Conservation (phyloP, 2,113 vertebrate genomes). For the Speoplatyrhinus poulsoni region DNA sequence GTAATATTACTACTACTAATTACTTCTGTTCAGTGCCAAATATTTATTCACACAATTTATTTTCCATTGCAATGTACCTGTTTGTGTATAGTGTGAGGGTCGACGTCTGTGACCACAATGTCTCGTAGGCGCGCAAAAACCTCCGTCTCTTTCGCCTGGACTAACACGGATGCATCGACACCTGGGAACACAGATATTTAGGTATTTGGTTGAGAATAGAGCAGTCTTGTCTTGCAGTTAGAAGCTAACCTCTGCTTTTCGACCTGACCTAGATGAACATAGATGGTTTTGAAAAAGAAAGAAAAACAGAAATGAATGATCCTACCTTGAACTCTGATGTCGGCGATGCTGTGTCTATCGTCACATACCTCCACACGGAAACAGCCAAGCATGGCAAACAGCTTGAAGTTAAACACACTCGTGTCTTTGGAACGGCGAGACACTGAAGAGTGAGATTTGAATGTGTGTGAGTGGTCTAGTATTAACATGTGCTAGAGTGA, state of each 20-base stretch:
- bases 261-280: neutral
- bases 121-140: constrained; percentile 88
- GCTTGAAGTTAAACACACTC: constrained; percentile 82
- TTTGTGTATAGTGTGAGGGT: constrained; percentile 86
- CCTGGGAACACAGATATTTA: constrained; percentile 70
- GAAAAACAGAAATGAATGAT: neutral
- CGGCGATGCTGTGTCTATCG: constrained; percentile 85
- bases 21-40: too few species aligned
- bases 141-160: constrained; percentile 82
- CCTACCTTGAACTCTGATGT: constrained; percentile 92
- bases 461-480: too few species aligned
- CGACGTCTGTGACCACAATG: constrained; percentile 88
- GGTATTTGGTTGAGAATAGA: neutral
- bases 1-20: too few species aligned
- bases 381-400: constrained; percentile 87
- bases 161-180: constrained; percentile 83
- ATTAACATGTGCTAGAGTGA: neutral
- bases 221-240: too few species aligned
- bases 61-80: constrained; percentile 74
- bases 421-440: constrained; percentile 76
- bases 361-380: constrained; percentile 88
- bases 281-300: neutral
- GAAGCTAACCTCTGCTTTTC: neutral
- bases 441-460: constrained; percentile 33
- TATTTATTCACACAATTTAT: neutral